Base-by-base conservation (phyloP, 2,797 vertebrate genomes). In the Myioborus miniatus region DNA sequence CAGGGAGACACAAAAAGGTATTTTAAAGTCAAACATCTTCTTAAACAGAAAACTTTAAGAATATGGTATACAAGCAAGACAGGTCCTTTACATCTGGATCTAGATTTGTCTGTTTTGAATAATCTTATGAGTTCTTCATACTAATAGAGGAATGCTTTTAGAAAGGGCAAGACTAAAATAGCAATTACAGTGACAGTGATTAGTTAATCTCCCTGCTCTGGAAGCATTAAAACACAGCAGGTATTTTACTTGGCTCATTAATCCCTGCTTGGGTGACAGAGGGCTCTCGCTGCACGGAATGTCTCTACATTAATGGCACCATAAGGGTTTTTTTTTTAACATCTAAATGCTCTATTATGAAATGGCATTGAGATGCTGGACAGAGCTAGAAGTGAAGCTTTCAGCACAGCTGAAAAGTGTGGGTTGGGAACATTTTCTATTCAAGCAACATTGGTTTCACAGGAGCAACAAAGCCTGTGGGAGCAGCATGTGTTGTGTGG, bases 221-320 rank as follows among this genome's bases (percentile, higher is more conserved):
- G 47, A 87, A 93, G 72, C 72, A 87, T 96, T 94, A 90, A 91
- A 85, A 96, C 90, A 91, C 78, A 58, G 83, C 41, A 92, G 68
- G 85, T 91, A 70, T 90, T 87, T 93, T 30, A 82, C 47, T 81
- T 81, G 71, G 88, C 81, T 94, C 85, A 87, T 91, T 93, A 89
- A 74, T 53, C 67, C 63, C 80, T 62, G 49, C 78, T n/a, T 68
- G 70, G 70, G 37, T 64, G 88, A 82, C 44, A 71, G 60, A 90
- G 87, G 64, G 32, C 55, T 91, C 93, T 94, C 8, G 0, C 71
- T 88, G 30, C 49, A 80, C 16, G 69, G 30, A 75, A 63, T 16
- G 11, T 77, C 78, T 87, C 77, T 69, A 60, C 65, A n/a, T 64
- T 62, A 93, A 70, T 87, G 89, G 83, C 94, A 96, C 84, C 72